Evolutionary conservation across 2,113 vertebrate genomes (phyloP).

Genomic region (Atherinomorus stipes): DNA sequence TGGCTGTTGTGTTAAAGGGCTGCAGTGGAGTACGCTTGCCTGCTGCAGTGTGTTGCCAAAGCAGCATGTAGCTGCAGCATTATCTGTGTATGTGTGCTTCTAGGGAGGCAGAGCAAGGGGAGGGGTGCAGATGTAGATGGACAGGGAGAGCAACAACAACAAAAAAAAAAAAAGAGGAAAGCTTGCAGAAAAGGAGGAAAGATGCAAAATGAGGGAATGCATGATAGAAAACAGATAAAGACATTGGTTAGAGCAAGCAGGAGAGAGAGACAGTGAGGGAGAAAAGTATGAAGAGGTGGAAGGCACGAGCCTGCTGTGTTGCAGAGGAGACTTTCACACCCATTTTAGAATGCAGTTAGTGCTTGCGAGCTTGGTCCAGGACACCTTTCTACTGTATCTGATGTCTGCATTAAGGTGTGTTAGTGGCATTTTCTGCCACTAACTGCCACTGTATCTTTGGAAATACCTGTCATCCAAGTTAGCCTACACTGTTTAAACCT

Average conservation of each 20-base stretch:
- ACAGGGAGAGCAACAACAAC: constrained; percentile 40
- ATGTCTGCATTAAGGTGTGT: constrained; percentile 24
- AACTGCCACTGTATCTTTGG: constrained; percentile 12
- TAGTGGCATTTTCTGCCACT: not conserved
- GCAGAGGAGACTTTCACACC: constrained; percentile 66
- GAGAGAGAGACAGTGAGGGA: constrained; percentile 23
- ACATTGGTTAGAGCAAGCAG: constrained; percentile 40
- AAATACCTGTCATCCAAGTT: constrained; percentile 12
- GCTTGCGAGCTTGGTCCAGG: constrained; percentile 34
- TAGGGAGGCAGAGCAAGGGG: constrained; percentile 49
- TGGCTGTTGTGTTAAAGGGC: constrained; percentile 65
- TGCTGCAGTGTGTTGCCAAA: constrained; percentile 77
- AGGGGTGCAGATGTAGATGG: constrained; percentile 69
- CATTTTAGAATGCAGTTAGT: constrained; percentile 62
- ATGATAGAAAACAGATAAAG: constrained; percentile 66
- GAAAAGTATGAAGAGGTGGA: constrained; percentile 41
- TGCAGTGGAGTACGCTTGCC: constrained; percentile 65
- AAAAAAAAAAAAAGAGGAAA: constrained; percentile 49
- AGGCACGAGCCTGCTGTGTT: constrained; percentile 61
- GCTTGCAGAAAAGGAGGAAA: constrained; percentile 43
- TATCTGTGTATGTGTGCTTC: constrained; percentile 76
- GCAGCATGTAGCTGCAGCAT: constrained; percentile 73
- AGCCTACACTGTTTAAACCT: constrained; percentile 17
- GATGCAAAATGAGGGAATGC: constrained; percentile 59
- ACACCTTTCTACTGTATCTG: constrained; percentile 39